phyloP scores from a whole-genome alignment of 2,797 vertebrate genomes.

The Catostomus latipinnis region DNA sequence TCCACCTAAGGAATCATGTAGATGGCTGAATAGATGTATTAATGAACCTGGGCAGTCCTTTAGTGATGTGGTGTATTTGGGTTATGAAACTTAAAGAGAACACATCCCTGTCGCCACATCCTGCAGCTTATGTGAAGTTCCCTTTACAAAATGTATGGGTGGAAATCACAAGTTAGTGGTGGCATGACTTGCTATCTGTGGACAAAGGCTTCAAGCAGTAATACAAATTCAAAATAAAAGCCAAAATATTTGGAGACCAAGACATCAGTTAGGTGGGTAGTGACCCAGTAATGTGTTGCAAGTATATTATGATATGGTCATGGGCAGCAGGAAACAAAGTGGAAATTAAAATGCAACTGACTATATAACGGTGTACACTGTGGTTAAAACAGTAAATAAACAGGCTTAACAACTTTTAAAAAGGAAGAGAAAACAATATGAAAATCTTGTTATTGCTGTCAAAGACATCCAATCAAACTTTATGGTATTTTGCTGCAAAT shows the following conservation, averaged over 20 bases:
- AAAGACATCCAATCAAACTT: too few species aligned
- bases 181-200: background rate
- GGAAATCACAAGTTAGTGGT: background rate
- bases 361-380: too few species aligned
- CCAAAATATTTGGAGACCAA: background rate
- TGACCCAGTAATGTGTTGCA: too few species aligned
- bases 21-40: background rate
- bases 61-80: background rate
- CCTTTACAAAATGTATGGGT: background rate
- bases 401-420: too few species aligned
- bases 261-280: background rate
- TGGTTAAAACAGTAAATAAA: too few species aligned
- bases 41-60: background rate
- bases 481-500: too few species aligned
- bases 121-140: conserved; percentile 11
- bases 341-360: too few species aligned
- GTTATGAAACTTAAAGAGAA: conserved; percentile 13
- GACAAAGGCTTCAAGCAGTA: background rate
- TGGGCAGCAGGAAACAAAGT: too few species aligned
- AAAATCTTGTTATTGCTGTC: too few species aligned
- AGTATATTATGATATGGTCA: too few species aligned
- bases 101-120: background rate
- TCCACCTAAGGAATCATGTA: background rate
- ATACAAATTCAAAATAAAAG: background rate
- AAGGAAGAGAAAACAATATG: too few species aligned